Base-by-base conservation (phyloP, 2,797 vertebrate genomes). In the Denticeps clupeoides region DNA sequence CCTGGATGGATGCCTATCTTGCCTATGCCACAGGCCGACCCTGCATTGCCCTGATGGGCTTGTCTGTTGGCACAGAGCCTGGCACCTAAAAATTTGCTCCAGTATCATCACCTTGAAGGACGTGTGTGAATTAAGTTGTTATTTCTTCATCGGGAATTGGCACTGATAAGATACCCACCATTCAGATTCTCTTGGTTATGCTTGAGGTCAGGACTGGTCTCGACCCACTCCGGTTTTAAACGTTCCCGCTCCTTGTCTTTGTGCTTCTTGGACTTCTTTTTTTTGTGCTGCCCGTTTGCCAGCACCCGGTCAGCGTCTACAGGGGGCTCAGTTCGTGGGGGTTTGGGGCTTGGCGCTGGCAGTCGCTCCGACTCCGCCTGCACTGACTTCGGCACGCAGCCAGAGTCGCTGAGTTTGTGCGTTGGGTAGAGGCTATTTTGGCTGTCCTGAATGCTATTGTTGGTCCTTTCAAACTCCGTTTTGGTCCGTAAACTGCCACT, bases 231-330 rank as follows among this genome's bases (percentile, higher is more conserved):
- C 10, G 71, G 52, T 72, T 82, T 86, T 60, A 82, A 65, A 25
- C 70, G 75, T 45, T 83, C 79, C 35, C 77, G 69, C 48, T 84
- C 80, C 51, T 83, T 87, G 51, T 84, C 84, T 75, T 83, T 87
- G 72, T 87, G 82, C 70, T 84, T 86, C 68, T 84, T 85, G 57
- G 80, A 80, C 67, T 68, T 80, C 58, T 83, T 84, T 74, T 82
- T 87, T 56, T 78, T 83, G 53, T 85, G 80, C 44, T 80, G 82
- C 55, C 76, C 61, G 2, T 72, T 80, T 38, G 54, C 37, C 15
- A 77, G 49, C 57, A 68, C 77, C 49, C 68, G 70, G 28, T 80
- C 77, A 29, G 69, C 67, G 72, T 76, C 74, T 49, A 66, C 53
- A 46, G 76, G 59, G 25, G 53, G 33, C 48, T 75, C 62, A 12